These are phyloP conservation scores for Daboia siamensis DNA, from an alignment of 2,113 vertebrate species.

Conservation along the genomic window DNA sequence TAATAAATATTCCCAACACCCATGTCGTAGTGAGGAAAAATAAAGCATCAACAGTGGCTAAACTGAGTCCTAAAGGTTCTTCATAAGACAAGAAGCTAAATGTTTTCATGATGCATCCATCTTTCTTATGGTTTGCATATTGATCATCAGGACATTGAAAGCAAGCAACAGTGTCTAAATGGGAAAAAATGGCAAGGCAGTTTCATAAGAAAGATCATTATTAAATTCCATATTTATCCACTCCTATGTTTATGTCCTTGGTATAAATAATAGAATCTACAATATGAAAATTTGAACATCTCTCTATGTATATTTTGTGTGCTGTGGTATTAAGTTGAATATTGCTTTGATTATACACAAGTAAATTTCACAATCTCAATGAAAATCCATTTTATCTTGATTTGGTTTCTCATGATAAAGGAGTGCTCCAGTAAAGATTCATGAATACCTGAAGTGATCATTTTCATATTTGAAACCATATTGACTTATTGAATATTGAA, in stretches of 20 bases:
- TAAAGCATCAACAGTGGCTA: background rate
- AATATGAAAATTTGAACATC: background rate
- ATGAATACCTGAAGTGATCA: no score
- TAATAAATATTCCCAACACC: background rate
- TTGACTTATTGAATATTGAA: background rate
- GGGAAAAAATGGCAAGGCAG: background rate
- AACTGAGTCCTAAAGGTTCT: background rate
- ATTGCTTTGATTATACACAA: background rate
- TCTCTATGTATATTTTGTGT: background rate
- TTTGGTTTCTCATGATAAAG: no score
- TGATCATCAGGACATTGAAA: background rate
- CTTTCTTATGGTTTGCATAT: background rate
- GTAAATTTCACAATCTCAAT: background rate
- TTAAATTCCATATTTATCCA: background rate
- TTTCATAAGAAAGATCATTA: no score
- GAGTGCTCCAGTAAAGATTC: no score
- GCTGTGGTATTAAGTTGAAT: background rate
- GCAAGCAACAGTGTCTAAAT: background rate
- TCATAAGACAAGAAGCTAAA: background rate
- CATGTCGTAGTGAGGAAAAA: background rate
- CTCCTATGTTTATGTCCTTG: background rate
- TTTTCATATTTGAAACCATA: no score
- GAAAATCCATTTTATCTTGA: background rate
- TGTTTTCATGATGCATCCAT: background rate
- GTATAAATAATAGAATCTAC: background rate